These are phyloP conservation scores for Maccullochella peelii DNA, from an alignment of 2,113 vertebrate genomes.

Conservation along the genomic window DNA sequence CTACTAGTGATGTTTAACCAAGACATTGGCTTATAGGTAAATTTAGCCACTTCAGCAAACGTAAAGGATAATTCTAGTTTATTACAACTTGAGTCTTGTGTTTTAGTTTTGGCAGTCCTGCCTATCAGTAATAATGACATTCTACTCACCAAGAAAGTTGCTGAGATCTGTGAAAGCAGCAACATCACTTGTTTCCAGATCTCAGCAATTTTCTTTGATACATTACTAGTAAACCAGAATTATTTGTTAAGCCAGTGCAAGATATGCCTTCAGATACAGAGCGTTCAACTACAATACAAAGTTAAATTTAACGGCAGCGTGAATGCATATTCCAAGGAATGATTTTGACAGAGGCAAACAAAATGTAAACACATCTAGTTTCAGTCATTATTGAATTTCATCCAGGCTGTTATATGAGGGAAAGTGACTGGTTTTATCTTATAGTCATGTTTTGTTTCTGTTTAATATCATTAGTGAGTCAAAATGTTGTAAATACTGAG, in stretches of 20 bases:
- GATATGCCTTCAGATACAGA: not conserved
- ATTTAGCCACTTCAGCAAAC: not conserved
- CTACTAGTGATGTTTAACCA: not conserved
- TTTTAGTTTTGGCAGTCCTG: too few relatives aligned
- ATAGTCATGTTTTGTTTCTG: not conserved
- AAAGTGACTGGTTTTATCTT: not conserved
- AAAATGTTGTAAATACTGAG: constrained; percentile 11
- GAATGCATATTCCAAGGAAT: too few relatives aligned
- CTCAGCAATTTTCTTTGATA: too few relatives aligned
- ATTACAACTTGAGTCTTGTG: too few relatives aligned
- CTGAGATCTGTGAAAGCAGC: not conserved
- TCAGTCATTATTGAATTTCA: not conserved
- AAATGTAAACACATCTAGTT: too few relatives aligned
- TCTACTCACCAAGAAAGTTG: not conserved
- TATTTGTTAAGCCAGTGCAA: not conserved
- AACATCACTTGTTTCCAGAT: not conserved
- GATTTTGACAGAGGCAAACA: too few relatives aligned
- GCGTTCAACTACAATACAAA: too few relatives aligned
- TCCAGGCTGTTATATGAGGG: not conserved
- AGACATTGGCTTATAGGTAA: not conserved
- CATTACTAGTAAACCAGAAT: not conserved
- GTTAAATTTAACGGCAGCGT: too few relatives aligned
- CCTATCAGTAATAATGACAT: too few relatives aligned
- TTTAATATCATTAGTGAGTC: not conserved
- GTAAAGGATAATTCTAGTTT: too few relatives aligned